Evolutionary conservation across 2,888 invertebrate species (phyloP), one percentile per base, ranked within the genome.

Genomic region (Spialia ferax): DNA sequence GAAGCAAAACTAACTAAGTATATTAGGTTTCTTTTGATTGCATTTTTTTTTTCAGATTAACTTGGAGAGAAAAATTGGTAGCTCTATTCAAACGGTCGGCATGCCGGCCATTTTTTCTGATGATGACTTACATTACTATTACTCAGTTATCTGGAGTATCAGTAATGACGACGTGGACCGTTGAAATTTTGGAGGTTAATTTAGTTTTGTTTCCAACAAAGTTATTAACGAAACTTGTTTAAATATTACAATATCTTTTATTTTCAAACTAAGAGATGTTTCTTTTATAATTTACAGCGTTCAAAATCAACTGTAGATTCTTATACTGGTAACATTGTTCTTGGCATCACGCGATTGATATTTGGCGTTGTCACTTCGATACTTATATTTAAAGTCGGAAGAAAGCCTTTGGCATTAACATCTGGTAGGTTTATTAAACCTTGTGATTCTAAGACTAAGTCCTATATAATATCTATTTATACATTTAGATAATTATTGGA

Each of bases 161-260:
- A 1, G 72, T 85, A n/a, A 45, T 89, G 2, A 75, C 79, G 3
- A 78, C 84, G 71, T 90, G 85, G 84, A 74, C 83, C 2, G 72
- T 87, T 54, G 86, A 87, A 29, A 76, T 90, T 11, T 75, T 90
- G 68, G n/a, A 77, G 80, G 90, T 88, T 73, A 52, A n/a, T 67
- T 15, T 22, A 8, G 59, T 15, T 65, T 26, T 26, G 10, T 4
- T 55, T 23, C 7, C n/a, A 4, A 20, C 11, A 20, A 4, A 11
- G n/a, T 26, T 23, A 13, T 8, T 52, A 13, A 20, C 18, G 8
- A 48, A 42, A 20, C 20, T 20, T 20, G 48, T 20, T 23, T 45
- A n/a, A n/a, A n/a, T 38, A 2, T 18, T 15, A 8, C 8, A 8
- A 52, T 23, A n/a, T n/a, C 13, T 23, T 13, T 22, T 22, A 13